Base-by-base conservation (phyloP, 2,888 invertebrate species). In the Lasioglossum zephyrum region DNA sequence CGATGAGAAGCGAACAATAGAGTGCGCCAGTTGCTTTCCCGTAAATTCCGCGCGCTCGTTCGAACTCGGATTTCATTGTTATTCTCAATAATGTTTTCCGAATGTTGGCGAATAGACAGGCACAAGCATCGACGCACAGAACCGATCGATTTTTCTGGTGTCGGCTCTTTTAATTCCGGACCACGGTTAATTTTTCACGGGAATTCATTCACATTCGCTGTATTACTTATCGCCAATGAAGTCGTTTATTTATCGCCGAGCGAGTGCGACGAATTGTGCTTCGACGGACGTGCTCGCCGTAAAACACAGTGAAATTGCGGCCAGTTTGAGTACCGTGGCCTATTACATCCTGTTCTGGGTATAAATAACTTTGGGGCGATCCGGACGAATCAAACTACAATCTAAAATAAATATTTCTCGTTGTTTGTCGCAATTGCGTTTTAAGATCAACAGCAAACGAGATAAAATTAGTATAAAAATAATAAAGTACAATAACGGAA, bases 281-380 rank as follows among this genome's bases (percentile, higher is more conserved):
- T 4, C 13, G 60, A 16, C 60, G 60, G 13, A 16, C 41, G 11
- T 31, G 9, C 18, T n/a, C 26, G 44, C 31, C 36, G 18, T 76
- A 63, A 76, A 76, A 76, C 31, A 9, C 75, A 18, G 13, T 44
- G 44, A 47, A 76, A 76, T 76, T 63, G 63, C 31, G 18, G 44
- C 31, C 63, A 31, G 60, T 63, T 60, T 63, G 26, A 44, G 41
- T 63, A 41, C 31, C 39, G 26, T 11, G 41, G 0, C 31, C 63
- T 31, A 22, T 44, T 76, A 76, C 44, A 63, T 63, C 9, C 75
- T 44, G 60, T 4, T 44, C 26, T 26, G 11, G 31, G n/a, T 26
- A 75, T 44, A 60, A 75, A 75, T 75, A 63, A 75, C 60, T 60
- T 75, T 41, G 3, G n/a, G 11, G 18, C 75, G 13, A 18, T 41